phyloP scores from a whole-genome alignment of 92 coral and sea anemone genomes.

The Diadumene lineata region DNA sequence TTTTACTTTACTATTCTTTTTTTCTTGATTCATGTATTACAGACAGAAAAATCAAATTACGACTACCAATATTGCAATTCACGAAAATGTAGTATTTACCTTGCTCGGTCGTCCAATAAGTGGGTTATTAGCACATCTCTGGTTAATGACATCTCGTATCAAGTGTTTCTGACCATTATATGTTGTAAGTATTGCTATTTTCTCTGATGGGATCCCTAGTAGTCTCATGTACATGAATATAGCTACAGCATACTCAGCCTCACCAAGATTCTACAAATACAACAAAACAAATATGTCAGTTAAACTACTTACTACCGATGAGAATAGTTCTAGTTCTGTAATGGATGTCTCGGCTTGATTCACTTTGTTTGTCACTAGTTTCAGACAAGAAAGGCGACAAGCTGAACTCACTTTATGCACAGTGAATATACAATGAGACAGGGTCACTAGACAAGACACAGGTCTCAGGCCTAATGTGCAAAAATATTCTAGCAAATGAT shows the following conservation, averaged over 20 bases:
- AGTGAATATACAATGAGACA: not conserved
- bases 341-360: not conserved
- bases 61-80: too few relatives aligned
- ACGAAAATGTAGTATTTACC: slow-evolving; percentile 54
- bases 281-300: not conserved
- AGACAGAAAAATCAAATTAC: too few relatives aligned
- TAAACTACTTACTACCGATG: not conserved
- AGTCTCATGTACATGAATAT: slow-evolving; percentile 99
- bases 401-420: not conserved
- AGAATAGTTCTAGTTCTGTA: too few relatives aligned
- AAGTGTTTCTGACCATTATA: slow-evolving; percentile 99
- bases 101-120: slow-evolving; percentile 98
- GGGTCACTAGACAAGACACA: not conserved
- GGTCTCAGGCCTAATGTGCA: slow-evolving; percentile 7
- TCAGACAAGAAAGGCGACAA: not conserved
- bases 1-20: not conserved
- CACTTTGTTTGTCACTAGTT: not conserved
- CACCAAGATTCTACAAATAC: slow-evolving; percentile 82
- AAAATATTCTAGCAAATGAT: too few relatives aligned
- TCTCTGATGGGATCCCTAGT: slow-evolving; percentile 94
- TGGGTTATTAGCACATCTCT: slow-evolving; percentile 95
- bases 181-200: slow-evolving; percentile 92
- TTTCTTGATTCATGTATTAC: not conserved
- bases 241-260: slow-evolving; percentile 97
- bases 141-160: slow-evolving; percentile 95